These are phyloP conservation scores for Leiothrix lutea DNA, from an alignment of 2,113 vertebrate genomes.

Conservation along the genomic window DNA sequence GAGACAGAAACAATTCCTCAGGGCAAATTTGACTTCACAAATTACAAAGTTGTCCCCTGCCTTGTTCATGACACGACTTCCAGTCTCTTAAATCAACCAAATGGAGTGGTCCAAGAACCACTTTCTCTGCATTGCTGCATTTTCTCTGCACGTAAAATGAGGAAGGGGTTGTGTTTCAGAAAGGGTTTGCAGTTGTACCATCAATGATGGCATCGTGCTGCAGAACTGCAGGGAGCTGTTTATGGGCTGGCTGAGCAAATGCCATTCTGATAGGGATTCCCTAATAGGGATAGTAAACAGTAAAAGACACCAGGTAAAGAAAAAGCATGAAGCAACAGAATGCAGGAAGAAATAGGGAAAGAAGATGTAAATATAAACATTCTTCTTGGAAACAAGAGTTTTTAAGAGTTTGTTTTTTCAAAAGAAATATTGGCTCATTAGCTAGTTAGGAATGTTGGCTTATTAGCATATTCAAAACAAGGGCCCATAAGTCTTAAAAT, in stretches of 20 bases:
- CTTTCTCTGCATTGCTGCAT: background rate
- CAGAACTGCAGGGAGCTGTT: background rate
- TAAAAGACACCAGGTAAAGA: background rate
- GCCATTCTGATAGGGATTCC: background rate
- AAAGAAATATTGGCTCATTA: background rate
- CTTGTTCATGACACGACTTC: background rate
- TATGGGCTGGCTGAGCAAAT: background rate
- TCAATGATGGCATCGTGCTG: background rate
- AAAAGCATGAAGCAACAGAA: background rate
- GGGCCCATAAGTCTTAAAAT: background rate
- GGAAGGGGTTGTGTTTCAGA: background rate
- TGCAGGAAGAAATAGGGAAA: background rate
- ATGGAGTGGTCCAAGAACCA: background rate
- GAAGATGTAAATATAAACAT: background rate
- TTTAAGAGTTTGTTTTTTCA: background rate
- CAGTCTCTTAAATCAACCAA: background rate
- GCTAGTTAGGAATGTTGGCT: background rate
- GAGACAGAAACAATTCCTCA: background rate
- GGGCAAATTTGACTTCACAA: background rate
- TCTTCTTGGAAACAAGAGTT: background rate
- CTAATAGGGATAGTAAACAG: background rate
- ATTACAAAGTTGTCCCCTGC: background rate
- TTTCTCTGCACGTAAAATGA: background rate
- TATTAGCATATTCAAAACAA: slow-evolving; percentile 35
- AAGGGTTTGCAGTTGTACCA: background rate